These are phyloP conservation scores for Coluber constrictor DNA, from an alignment of 2,797 vertebrate species.

Conservation along the genomic window DNA sequence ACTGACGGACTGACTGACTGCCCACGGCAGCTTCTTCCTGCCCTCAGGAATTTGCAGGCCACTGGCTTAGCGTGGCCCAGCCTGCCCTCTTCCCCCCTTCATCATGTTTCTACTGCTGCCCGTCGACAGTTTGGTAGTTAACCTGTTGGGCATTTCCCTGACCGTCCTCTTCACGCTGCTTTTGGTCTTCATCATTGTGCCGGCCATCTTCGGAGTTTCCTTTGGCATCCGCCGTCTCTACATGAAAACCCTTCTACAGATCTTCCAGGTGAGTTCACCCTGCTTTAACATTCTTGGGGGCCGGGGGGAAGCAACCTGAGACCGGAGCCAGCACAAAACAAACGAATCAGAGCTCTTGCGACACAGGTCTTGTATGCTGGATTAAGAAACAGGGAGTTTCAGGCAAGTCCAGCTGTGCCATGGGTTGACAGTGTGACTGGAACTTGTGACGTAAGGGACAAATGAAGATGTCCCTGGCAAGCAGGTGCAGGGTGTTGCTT, in stretches of 20 bases:
- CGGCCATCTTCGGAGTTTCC: constrained; percentile 93
- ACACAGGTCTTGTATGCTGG: no score
- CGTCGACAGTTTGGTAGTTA: constrained; percentile 91
- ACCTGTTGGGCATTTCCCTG: constrained; percentile 93
- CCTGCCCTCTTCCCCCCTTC: constrained; percentile 54
- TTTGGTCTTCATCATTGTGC: constrained; percentile 96
- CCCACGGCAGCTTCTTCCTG: constrained; percentile 17
- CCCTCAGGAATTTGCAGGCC: constrained; percentile 44
- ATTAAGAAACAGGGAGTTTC: neutral
- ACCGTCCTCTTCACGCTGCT: constrained; percentile 96
- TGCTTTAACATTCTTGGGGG: neutral
- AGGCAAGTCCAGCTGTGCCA: rapidly evolving
- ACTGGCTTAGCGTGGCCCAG: constrained; percentile 58
- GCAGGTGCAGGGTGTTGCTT: neutral
- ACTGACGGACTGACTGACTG: constrained; percentile 42
- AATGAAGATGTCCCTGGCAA: neutral
- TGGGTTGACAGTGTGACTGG: neutral
- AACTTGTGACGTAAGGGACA: neutral
- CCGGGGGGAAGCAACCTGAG: neutral
- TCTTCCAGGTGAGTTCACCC: constrained; percentile 85
- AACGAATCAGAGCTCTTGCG: neutral
- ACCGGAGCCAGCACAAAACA: neutral
- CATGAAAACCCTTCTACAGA: constrained; percentile 91
- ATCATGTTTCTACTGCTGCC: constrained; percentile 79
- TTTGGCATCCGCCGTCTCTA: constrained; percentile 94